Base-by-base conservation (phyloP, 2,888 invertebrate species). In the Drosophila paranaensis region DNA sequence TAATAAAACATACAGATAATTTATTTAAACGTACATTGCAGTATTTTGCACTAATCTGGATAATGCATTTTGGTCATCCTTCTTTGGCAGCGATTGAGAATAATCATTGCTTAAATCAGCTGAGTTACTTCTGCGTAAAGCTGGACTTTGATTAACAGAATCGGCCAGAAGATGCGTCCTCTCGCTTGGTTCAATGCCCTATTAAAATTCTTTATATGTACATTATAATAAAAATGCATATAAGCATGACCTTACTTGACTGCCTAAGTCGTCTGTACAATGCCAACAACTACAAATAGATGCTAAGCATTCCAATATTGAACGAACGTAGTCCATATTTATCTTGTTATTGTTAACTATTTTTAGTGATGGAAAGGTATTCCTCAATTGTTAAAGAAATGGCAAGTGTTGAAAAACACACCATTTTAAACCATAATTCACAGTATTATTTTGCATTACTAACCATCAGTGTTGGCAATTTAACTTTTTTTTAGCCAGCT, bases 11-110 rank as follows among this genome's bases (percentile, higher is more conserved):
- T 25, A 3, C n/a, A 25, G 11, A 39, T 33, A 35, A n/a, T 14
- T 16, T 10, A 6, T 3, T 16, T 43, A 1, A 27, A 73, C 95
- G 94, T 93, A 98, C 97, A 96, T 96, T 58, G 97, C 97, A 74
- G 97, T 97, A 93, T 97, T 97, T 90, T 97, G 97, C 60, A 98
- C 94, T 93, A 98, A 97, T 93, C 96, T 95, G 91, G 95, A 97
- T 55, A 98, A 94, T 1, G 97, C 98, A 88, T 97, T 97, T 93
- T 98, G 97, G 92, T 98, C 98, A 92, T 98, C 98, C 93, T 96
- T 97, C 91, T 96, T 95, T 11, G 96, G 95, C 79, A 94, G 92
- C 39, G 95, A 94, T 86, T 94, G 95, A 16, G 94, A 93, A 92
- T 95, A 95, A 74, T 95, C 94, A 84, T 93, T 94, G 81, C 94